Evolutionary conservation across 2,113 vertebrate species (phyloP).

Genomic region (Corythoichthys haematopterus): DNA sequence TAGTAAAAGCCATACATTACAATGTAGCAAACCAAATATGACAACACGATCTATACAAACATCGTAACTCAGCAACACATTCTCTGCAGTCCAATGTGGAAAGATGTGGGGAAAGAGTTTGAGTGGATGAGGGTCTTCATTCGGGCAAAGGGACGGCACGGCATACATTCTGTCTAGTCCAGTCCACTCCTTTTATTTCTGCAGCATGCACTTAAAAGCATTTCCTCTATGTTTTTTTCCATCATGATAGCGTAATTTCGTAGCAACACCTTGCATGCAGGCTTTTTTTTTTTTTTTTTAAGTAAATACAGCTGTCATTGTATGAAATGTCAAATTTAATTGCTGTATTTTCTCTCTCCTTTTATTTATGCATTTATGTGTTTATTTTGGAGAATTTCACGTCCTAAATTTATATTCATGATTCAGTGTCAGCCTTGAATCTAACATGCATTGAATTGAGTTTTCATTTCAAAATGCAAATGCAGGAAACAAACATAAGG

Average conservation of each 20-base stretch:
- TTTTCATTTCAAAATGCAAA: constrained; percentile 27
- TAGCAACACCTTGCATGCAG: constrained; percentile 37
- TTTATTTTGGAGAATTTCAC: not conserved
- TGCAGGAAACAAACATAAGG: not conserved
- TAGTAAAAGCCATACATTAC: constrained; percentile 94
- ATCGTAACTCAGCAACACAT: constrained; percentile 79
- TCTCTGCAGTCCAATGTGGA: constrained; percentile 53
- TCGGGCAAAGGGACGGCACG: constrained; percentile 27
- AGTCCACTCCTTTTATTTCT: constrained; percentile 19
- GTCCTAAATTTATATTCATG: not conserved
- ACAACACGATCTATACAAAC: constrained; percentile 78
- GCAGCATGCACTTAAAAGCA: constrained; percentile 22
- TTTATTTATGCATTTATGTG: not conserved
- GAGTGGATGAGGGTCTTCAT: constrained; percentile 26
- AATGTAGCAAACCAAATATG: constrained; percentile 75
- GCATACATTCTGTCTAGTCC: constrained; percentile 39
- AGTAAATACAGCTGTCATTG: constrained; percentile 52
- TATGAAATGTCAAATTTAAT: constrained; percentile 51
- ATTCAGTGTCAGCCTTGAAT: not conserved
- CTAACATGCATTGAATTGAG: constrained; percentile 8
- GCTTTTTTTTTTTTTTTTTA: constrained; percentile 21
- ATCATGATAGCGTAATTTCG: not conserved
- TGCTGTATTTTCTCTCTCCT: constrained; percentile 30
- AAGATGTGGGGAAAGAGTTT: constrained; percentile 14
- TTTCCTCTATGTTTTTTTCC: not conserved